A percentile compares a stretch with the other conserved stretches of the same genome.
phyloP scores from a whole-genome alignment of 2,113 vertebrate species.

The Progne subis region DNA sequence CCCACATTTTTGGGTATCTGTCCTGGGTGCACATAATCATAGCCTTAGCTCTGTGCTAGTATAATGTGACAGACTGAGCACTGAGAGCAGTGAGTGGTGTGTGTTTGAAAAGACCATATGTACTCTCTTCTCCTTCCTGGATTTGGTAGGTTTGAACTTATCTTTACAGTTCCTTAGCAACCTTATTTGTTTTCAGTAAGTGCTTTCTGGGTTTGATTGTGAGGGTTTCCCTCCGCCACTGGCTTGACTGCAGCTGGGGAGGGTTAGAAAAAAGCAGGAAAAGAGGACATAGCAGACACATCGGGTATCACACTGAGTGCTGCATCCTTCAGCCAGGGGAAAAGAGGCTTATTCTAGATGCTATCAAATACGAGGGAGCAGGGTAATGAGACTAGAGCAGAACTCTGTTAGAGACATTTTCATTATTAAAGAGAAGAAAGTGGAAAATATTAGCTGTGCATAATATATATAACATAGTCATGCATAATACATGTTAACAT shows the following conservation, averaged over 20 bases:
- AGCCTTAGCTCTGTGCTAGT: background rate
- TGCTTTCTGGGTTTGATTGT: conserved; percentile 1
- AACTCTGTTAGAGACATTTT: background rate
- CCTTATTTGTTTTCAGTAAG: conserved; percentile 11
- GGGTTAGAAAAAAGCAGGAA: background rate
- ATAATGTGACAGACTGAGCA: background rate
- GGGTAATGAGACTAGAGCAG: background rate
- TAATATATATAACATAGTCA: background rate
- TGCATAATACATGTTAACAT: background rate
- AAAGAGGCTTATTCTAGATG: background rate
- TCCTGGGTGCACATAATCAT: background rate
- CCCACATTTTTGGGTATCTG: background rate
- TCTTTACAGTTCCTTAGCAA: conserved; percentile 33
- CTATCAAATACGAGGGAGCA: background rate
- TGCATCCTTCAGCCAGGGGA: background rate
- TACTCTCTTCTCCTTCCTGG: background rate
- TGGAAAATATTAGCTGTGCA: background rate
- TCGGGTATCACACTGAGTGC: accelerated
- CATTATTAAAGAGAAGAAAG: background rate
- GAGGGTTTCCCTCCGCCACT: background rate
- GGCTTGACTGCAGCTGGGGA: background rate
- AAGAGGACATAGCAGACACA: background rate
- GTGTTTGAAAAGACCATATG: background rate
- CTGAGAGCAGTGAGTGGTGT: background rate
- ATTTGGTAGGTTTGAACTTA: conserved; percentile 25